phyloP scores from a whole-genome alignment of 2,797 vertebrate species.

The Cygnus olor region DNA sequence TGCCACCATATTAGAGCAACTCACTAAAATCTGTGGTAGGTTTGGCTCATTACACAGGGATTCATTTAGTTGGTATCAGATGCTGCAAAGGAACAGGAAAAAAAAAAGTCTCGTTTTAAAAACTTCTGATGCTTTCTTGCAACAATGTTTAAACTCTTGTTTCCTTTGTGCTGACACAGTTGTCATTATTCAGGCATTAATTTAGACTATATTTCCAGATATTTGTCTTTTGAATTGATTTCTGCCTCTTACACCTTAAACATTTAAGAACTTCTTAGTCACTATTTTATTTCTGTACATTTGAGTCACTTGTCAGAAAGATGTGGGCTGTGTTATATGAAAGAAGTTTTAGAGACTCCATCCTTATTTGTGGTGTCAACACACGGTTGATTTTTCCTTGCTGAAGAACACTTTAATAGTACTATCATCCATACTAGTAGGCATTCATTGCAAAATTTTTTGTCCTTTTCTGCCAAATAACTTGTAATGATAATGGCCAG shows the following conservation, averaged over 20 bases:
- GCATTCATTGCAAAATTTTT: neutral
- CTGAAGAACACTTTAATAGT: neutral
- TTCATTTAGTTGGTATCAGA: neutral
- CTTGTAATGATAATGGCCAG: neutral
- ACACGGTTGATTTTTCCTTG: neutral
- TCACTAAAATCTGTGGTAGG: constrained; percentile 36
- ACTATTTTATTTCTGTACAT: neutral
- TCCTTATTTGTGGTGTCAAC: neutral
- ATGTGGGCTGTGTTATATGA: neutral
- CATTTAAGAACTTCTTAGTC: neutral
- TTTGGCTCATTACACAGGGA: constrained; percentile 18
- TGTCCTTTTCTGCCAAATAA: neutral
- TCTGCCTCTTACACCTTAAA: neutral
- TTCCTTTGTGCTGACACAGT: neutral
- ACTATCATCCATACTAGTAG: neutral
- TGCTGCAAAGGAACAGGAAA: neutral
- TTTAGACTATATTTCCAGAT: neutral
- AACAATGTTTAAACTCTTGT: neutral
- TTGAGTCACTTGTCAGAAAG: neutral
- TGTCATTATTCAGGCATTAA: neutral
- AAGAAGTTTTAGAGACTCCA: neutral
- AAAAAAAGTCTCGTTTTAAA: neutral
- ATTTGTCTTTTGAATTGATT: neutral
- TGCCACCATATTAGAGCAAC: constrained; percentile 17
- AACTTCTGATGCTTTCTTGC: neutral